Base-by-base conservation (phyloP, 2,797 vertebrate species). In the Kryptopterus vitreolus region DNA sequence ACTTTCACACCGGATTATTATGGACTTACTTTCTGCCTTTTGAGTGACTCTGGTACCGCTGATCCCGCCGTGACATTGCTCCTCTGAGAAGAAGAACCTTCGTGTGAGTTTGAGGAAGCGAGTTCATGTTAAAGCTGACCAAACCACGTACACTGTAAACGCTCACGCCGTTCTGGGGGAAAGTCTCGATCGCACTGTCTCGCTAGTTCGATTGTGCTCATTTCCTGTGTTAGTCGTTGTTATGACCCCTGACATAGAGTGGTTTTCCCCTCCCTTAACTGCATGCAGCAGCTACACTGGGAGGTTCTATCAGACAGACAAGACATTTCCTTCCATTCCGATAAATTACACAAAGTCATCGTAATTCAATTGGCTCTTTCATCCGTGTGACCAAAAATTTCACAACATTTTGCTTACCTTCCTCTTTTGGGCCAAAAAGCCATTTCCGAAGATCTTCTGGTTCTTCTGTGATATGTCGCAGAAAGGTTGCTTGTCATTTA, bases 21-120 rank as follows among this genome's bases (percentile, higher is more conserved):
- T 38, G 6, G 50, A 91, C 93, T 94, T 91, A 94, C 93, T 87
- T 87, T 84, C 43, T 85, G 83, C 46, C 85, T 7, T 46, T 77
- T 26, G 22, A 65, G 15, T 24, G 69, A 29, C 35, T 89, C 83
- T 81, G 86, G 85, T 83, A 86, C 84, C 63, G 80, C 29, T 77
- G 87, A 74, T 76, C 87, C 80, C 87, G 87, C 58, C 89, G 88
- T 57, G 89, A 90, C 91, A 91, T 90, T 79, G 84, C 82, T 26
- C 85, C 86, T 65, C 11, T 79, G 63, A 88, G 89, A 82, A 81
- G 22, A 57, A 65, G 71, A 55, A 52, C 75, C 81, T 84, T 88
- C 82, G 87, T 89, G 80, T 86, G 88, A 88, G 89, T 83, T 82
- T 77, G 79, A 84, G 88, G 85, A 87, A 86, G 88, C 85, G 84